These are phyloP conservation scores for Cephus rjabovi DNA, from an alignment of 2,888 invertebrate genomes.

Conservation along the genomic window DNA sequence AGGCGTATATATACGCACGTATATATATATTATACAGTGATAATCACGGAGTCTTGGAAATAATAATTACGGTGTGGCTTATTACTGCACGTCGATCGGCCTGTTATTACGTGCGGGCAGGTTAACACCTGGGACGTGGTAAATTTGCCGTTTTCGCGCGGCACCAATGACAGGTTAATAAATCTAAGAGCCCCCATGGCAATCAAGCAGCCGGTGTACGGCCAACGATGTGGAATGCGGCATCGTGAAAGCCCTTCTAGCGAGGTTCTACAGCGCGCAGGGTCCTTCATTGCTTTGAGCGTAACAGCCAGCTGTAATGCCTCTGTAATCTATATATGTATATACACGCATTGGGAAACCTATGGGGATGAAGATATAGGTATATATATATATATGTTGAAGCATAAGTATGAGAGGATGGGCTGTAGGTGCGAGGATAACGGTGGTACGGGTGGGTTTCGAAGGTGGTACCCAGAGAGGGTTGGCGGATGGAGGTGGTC, in stretches of 20 bases:
- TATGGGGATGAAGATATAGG: constrained; percentile 6
- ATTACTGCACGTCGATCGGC: constrained; percentile 30
- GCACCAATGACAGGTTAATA: constrained; percentile 59
- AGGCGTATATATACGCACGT: background rate
- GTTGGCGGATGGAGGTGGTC: constrained; percentile 29
- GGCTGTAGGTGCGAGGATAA: background rate
- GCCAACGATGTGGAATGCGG: background rate
- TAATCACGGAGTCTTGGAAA: constrained; percentile 46
- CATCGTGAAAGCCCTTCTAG: background rate
- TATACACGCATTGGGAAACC: background rate
- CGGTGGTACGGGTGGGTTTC: background rate
- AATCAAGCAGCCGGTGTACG: constrained; percentile 42
- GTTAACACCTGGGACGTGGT: constrained; percentile 61
- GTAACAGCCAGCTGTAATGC: background rate
- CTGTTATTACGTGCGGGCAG: constrained; percentile 33
- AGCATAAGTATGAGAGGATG: background rate
- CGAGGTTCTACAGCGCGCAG: background rate
- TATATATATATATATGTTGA: constrained; percentile 16
- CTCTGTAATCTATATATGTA: background rate
- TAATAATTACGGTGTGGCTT: constrained; percentile 54
- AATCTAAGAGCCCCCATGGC: constrained; percentile 53
- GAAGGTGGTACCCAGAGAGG: constrained; percentile 14
- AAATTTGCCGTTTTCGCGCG: constrained; percentile 56
- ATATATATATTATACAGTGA: constrained; percentile 24
- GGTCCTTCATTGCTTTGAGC: background rate